Evolutionary conservation across 2,797 vertebrate species (phyloP), one percentile per base, ranked within the genome.

Genomic region (Chlorospingus semifuscus): DNA sequence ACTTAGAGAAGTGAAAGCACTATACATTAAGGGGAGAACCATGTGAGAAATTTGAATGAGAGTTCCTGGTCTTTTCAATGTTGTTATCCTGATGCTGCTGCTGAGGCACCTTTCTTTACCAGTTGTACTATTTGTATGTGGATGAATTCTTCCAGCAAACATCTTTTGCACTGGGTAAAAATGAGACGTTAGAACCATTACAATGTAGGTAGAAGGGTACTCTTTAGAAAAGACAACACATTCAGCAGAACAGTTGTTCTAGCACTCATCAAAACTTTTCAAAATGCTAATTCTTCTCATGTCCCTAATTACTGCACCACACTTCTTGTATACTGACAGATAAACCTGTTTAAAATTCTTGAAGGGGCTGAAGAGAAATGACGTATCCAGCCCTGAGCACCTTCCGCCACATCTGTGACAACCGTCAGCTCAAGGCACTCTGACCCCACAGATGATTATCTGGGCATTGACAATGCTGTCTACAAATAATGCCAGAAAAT

Each of bases 311-410:
- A 97, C 91, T 76, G 46, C 84, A 64, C 27, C 69, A 59, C 30
- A 79, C 49, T 95, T 85, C 83, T 96, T 87, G 59, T 65, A 94
- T 92, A 52, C 83, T 96, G 95, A 96, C 23, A 76, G 95, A 95
- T 82, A 92, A 96, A 96, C 37, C 86, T 96, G 92, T 90, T 97
- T 97, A 96, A 96, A 96, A 97, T 97, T 96, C 95, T 95, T 91
- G 83, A 95, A 72, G n/a, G 91, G 52, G 55, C 60, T 60, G 59
- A 94, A 93, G 53, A 95, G 63, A 89, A 92, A 91, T 95, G 82
- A 80, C 29, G 49, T 70, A 65, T 24, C 59, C 78, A 95, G 83
- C 68, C 76, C 61, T 76, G 87, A 96, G 81, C 64, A 89, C 64
- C 92, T 93, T 93, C 52, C 2, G 0, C 41, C 83, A 65, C 59